Evolutionary conservation across 1,140 invertebrate genomes (phyloP), one percentile per base, ranked within the genome.

Genomic region (Cotesia typhae): DNA sequence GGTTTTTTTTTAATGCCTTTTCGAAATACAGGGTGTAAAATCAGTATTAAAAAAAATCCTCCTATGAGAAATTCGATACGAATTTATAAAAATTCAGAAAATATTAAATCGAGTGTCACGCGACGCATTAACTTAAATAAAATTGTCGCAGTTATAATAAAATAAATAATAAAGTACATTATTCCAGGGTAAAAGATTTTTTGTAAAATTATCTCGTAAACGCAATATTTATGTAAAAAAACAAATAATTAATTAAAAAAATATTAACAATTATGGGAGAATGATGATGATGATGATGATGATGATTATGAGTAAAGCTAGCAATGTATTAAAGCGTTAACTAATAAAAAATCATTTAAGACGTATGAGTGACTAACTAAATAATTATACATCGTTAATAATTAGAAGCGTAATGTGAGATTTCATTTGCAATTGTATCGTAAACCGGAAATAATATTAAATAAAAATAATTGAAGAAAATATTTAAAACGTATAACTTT

Each of bases 121-220:
- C 28, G 28, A 60, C 37, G 71, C 71, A 66, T 75, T 65, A 65
- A 76, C 73, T 77, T 68, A 66, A 74, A 65, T 4, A 17, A 61
- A 36, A 67, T 73, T 71, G 72, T 74, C 53, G 66, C 55, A 47
- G 57, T 36, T 14, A 41, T 60, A 52, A 36, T n/a, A 28, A 70
- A 71, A 47, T 47, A 47, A 71, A 72, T 60, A 66, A 75, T 60
- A 66, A 75, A 77, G 74, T 79, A 79, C 75, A 81, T 80, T 81
- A 82, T 80, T 83, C 76, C 82, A 83, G 80, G 82, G 83, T 84
- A 85, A 86, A 73, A 77, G 9, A 55, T 79, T 84, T 86, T 73
- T 79, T 85, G 79, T 82, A 87, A 83, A 85, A 85, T 83, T 83
- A 82, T 84, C 80, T 83, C 78, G 79, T 83, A 84, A 72, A 72